Conservation (phyloP, 2,113 vertebrate genomes). For the Cyprinodon tularosa region DNA sequence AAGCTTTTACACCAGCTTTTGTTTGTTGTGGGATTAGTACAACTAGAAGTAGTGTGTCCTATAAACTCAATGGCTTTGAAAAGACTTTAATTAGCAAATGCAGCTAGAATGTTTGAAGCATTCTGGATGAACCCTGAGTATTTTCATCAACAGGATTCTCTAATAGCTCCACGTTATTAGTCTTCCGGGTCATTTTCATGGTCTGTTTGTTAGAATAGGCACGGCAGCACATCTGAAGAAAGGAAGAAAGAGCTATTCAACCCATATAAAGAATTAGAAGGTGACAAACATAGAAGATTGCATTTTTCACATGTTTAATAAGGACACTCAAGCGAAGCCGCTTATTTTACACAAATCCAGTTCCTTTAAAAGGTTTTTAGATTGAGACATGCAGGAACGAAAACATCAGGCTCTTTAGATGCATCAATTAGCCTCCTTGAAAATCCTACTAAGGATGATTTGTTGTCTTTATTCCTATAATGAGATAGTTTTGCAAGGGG, state of each 20-base stretch:
- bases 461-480: constrained; percentile 22
- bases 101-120: constrained; percentile 6
- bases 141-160: constrained; percentile 39
- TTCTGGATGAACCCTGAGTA: constrained; percentile 7
- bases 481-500: constrained; percentile 21
- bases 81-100: constrained; percentile 3
- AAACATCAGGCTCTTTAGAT: background rate
- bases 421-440: constrained; percentile 4
- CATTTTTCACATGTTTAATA: constrained; percentile 40
- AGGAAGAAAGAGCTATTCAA: constrained; percentile 45
- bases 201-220: constrained; percentile 45
- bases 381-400: background rate
- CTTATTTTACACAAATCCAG: constrained; percentile 20
- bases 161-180: constrained; percentile 43
- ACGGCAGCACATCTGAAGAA: constrained; percentile 21
- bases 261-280: constrained; percentile 55
- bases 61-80: constrained; percentile 28
- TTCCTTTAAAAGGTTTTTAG: background rate
- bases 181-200: constrained; percentile 44
- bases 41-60: background rate
- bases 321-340: background rate
- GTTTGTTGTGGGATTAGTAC: background rate
- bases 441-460: constrained; percentile 7
- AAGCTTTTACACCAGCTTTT: background rate
- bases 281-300: constrained; percentile 36